phyloP scores from a whole-genome alignment of 2,113 vertebrate genomes.

The Coturnix japonica region DNA sequence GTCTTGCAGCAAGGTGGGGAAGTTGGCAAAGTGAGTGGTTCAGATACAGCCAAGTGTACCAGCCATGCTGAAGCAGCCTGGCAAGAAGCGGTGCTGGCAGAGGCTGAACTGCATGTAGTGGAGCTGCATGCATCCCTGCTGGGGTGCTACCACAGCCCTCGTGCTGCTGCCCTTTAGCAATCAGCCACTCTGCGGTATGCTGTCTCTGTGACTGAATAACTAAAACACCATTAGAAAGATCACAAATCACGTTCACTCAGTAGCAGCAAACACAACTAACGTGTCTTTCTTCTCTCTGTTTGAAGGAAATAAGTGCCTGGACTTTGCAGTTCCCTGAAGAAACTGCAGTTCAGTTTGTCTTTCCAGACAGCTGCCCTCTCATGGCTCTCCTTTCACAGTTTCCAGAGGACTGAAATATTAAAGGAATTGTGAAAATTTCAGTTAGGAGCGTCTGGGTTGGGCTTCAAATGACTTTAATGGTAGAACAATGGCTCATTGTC shows the following conservation, averaged over 20 bases:
- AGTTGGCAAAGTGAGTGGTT: not conserved
- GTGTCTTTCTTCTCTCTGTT: not conserved
- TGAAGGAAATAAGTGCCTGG: not conserved
- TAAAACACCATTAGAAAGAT: not conserved
- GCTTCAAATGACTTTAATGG: not conserved
- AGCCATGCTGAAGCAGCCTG: not conserved
- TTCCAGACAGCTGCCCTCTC: not conserved
- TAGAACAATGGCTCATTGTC: not conserved
- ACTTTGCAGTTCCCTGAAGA: not conserved
- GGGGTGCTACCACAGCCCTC: not conserved
- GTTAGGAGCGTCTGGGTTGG: not conserved
- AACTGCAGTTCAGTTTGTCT: not conserved
- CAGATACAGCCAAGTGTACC: not conserved
- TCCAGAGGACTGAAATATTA: not conserved
- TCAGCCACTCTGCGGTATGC: not conserved
- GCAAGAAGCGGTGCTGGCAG: not conserved
- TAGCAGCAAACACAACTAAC: not conserved
- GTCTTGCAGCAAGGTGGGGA: not conserved
- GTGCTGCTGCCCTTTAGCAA: not conserved
- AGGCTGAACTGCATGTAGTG: not conserved
- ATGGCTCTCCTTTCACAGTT: not conserved
- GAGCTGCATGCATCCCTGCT: fast-evolving
- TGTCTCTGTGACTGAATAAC: not conserved
- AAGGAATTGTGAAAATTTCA: not conserved
- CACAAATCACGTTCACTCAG: not conserved